These are phyloP conservation scores for Tetragonisca angustula DNA, from an alignment of 2,888 invertebrate genomes.

Conservation along the genomic window DNA sequence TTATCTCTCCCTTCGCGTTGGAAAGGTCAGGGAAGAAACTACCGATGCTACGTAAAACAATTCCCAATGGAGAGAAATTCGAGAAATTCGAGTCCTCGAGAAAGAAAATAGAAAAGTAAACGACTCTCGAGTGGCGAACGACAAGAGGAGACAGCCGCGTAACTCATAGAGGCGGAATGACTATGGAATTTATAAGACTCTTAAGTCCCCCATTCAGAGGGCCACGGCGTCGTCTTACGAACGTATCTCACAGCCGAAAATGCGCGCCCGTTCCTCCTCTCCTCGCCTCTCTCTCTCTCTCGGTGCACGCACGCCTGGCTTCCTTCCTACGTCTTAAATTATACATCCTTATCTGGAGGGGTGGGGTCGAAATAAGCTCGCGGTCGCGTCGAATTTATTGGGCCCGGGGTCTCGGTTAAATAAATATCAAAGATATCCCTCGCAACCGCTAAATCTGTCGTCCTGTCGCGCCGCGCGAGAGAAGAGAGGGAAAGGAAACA, in stretches of 20 bases:
- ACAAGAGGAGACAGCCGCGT: not conserved
- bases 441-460: slow-evolving; percentile 69
- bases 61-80: too few relatives aligned
- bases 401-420: slow-evolving; percentile 64
- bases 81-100: too few relatives aligned
- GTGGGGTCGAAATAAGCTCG: slow-evolving; percentile 69
- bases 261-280: slow-evolving; percentile 23
- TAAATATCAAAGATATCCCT: slow-evolving; percentile 74
- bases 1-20: too few relatives aligned
- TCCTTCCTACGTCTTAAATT: slow-evolving; percentile 60
- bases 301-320: not conserved
- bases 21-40: too few relatives aligned
- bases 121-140: slow-evolving; percentile 25
- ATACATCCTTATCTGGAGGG: slow-evolving; percentile 70
- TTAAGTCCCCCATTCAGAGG: slow-evolving; percentile 59
- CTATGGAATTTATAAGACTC: slow-evolving; percentile 61
- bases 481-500: slow-evolving; percentile 15
- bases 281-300: too few relatives aligned
- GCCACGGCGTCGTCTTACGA: slow-evolving; percentile 58
- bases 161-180: slow-evolving; percentile 30
- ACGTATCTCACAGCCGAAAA: slow-evolving; percentile 50
- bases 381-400: slow-evolving; percentile 68
- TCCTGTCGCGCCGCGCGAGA: slow-evolving; percentile 41
- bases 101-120: not conserved
- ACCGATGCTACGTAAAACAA: too few relatives aligned